These are phyloP conservation scores for Loripinus fragilis DNA, from an alignment of 2,888 invertebrate species.

Conservation along the genomic window DNA sequence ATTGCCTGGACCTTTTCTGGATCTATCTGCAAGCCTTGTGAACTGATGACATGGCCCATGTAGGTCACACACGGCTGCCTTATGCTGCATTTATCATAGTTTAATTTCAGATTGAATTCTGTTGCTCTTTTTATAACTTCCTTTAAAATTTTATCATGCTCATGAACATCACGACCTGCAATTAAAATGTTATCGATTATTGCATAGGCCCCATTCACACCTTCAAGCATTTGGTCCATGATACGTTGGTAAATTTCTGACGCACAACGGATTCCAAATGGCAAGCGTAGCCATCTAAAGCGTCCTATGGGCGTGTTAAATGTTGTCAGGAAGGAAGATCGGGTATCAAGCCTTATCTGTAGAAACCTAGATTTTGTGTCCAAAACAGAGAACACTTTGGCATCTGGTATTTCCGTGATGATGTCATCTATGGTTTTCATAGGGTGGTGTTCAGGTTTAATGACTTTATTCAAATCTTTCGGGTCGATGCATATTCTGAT, in stretches of 20 bases:
- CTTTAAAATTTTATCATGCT: conserved; percentile 49
- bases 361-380: conserved; percentile 51
- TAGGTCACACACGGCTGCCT: conserved; percentile 38
- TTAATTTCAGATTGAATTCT: conserved; percentile 53
- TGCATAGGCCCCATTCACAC: conserved; percentile 40
- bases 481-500: conserved; percentile 50
- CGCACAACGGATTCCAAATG: conserved; percentile 57
- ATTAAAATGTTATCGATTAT: conserved; percentile 60
- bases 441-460: conserved; percentile 30
- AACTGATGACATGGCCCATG: conserved; percentile 55
- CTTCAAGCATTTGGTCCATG: conserved; percentile 39
- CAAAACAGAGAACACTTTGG: background rate
- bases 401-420: conserved; percentile 25
- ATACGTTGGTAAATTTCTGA: conserved; percentile 58
- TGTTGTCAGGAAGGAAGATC: conserved; percentile 51
- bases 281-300: conserved; percentile 58
- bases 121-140: conserved; percentile 33
- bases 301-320: conserved; percentile 60
- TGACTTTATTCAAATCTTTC: conserved; percentile 44
- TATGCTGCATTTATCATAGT: conserved; percentile 51
- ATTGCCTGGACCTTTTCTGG: conserved; percentile 54
- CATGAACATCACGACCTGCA: conserved; percentile 35
- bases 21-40: conserved; percentile 49
- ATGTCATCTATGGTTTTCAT: conserved; percentile 26
- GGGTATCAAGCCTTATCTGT: conserved; percentile 59